Percentiles rank a stretch among this genome's conserved stretches.
Evolutionary conservation across 2,888 invertebrate species (phyloP).

Genomic region (Macrophya alboannulata): DNA sequence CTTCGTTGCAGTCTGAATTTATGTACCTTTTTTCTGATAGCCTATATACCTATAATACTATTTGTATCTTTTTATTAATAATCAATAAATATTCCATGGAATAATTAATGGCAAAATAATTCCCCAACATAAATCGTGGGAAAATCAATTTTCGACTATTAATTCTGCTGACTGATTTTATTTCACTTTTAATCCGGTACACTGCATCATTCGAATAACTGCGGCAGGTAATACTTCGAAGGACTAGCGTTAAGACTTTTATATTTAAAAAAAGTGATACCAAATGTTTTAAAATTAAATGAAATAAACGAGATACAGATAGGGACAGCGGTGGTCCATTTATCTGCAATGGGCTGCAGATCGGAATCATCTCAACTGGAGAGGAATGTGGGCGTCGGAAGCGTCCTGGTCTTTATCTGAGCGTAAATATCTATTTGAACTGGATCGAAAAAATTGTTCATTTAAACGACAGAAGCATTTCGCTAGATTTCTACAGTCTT

Average conservation of each 20-base stretch:
- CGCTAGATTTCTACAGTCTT: neutral
- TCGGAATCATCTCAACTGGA: conserved; percentile 25
- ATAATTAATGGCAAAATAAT: neutral
- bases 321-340: conserved; percentile 28
- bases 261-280: neutral
- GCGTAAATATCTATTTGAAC: neutral
- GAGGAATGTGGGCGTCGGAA: conserved; percentile 31
- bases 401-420: conserved; percentile 12
- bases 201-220: too few relatives aligned
- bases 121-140: neutral
- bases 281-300: neutral
- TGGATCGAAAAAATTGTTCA: neutral
- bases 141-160: neutral
- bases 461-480: neutral
- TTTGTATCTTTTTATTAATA: neutral
- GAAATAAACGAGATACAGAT: neutral
- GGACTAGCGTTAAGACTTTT: neutral
- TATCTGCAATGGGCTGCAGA: conserved; percentile 1
- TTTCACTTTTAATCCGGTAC: neutral
- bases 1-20: neutral
- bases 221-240: too few relatives aligned
- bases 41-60: neutral
- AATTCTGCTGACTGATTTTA: too few relatives aligned
- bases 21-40: neutral
- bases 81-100: neutral